A percentile compares a stretch with the other conserved stretches of the same genome.
Evolutionary conservation across 2,797 vertebrate species (phyloP).

Genomic region (Eulemur albifrons): DNA sequence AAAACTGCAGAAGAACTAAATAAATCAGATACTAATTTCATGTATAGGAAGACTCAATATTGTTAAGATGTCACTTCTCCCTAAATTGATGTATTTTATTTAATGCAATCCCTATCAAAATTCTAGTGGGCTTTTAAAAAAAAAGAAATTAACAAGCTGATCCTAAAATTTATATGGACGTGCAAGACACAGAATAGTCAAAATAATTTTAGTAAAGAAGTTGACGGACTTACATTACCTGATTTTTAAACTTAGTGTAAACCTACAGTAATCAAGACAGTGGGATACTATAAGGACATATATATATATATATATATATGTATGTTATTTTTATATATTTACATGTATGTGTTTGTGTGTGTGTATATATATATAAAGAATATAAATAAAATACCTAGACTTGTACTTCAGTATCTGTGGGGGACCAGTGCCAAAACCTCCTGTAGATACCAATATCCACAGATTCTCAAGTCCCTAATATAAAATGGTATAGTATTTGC

Average conservation of each 20-base stretch:
- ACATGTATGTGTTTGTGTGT: too few species aligned
- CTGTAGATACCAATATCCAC: too few species aligned
- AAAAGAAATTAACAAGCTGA: not conserved
- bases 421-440: not conserved
- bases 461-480: too few species aligned
- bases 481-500: too few species aligned
- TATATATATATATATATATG: too few species aligned
- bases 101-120: not conserved
- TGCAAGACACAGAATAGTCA: not conserved
- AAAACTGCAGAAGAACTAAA: not conserved
- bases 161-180: not conserved
- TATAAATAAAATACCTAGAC: not conserved
- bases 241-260: not conserved
- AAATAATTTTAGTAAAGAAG: not conserved
- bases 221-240: not conserved
- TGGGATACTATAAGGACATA: not conserved
- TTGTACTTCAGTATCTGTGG: not conserved
- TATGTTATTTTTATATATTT: too few species aligned
- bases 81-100: not conserved
- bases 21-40: not conserved
- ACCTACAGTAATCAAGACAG: not conserved
- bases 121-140: not conserved
- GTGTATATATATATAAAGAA: not conserved
- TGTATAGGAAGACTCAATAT: not conserved
- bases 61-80: not conserved